These are phyloP conservation scores for Phania funesta DNA, from an alignment of 2,888 invertebrate genomes.

Conservation along the genomic window DNA sequence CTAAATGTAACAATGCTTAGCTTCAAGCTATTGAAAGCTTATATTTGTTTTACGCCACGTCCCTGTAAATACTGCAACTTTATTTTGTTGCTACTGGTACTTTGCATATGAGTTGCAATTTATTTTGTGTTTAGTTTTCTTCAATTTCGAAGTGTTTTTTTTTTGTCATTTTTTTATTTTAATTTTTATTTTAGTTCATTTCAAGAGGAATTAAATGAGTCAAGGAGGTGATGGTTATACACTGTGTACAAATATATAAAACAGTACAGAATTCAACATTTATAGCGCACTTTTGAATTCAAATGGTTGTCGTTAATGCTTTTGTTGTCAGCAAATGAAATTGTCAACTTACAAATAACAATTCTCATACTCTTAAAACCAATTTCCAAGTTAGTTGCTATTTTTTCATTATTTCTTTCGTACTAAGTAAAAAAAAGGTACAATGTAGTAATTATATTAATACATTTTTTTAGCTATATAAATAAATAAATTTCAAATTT, in stretches of 20 bases:
- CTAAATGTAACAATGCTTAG: too few species aligned
- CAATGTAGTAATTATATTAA: conserved; percentile 49
- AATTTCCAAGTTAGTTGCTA: conserved; percentile 51
- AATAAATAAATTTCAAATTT: conserved; percentile 3
- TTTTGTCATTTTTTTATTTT: conserved; percentile 10
- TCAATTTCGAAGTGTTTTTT: conserved; percentile 59
- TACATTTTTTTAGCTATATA: neutral
- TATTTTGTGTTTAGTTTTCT: conserved; percentile 66
- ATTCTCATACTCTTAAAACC: conserved; percentile 41
- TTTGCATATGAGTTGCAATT: conserved; percentile 66
- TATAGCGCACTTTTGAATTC: conserved; percentile 57
- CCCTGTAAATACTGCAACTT: neutral
- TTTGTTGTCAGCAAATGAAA: conserved; percentile 68
- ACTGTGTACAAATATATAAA: neutral
- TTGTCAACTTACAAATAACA: conserved; percentile 58
- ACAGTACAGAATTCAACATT: conserved; percentile 39
- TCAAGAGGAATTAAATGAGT: conserved; percentile 56
- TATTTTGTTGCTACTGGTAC: neutral
- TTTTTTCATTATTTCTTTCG: conserved; percentile 23
- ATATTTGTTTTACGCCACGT: neutral
- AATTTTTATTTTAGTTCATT: conserved; percentile 43
- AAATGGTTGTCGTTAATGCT: conserved; percentile 66
- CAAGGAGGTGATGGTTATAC: conserved; percentile 58
- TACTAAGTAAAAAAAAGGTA: conserved; percentile 40
- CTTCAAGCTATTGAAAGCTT: too few species aligned